Evolutionary conservation across 1,140 invertebrate genomes (phyloP), one percentile per base, ranked within the genome.

Genomic region (Periplaneta americana): DNA sequence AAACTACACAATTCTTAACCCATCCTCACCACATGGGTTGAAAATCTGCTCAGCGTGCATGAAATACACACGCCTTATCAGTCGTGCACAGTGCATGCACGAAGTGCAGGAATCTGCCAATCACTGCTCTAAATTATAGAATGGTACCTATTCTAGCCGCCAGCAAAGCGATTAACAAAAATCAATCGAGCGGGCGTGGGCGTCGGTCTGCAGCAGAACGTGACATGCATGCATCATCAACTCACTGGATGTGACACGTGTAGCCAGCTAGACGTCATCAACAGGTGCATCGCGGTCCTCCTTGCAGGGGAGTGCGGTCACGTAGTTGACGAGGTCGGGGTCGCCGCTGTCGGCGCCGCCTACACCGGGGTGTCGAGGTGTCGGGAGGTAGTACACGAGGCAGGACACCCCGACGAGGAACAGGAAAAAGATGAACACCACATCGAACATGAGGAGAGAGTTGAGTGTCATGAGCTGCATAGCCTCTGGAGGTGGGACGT

Each of bases 401-500:
- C 94, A 95, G 82, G 94, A 95, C 81, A 95, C 93, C 74, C 93
- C 94, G 84, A 95, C 92, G 85, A 95, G 92, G 88, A 95, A 95
- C 85, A 95, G 90, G 88, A 95, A 95, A 89, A 95, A 95, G 88
- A 95, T 90, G 90, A 95, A 95, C 87, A 95, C 94, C 86, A 95
- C 91, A 89, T 95, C 94, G 91, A 95, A 95, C 94, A 95, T 95
- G 89, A 95, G 92, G 86, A 95, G 91, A 84, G 94, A 95, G 89
- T 95, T 95, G 88, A 95, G 91, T 90, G 93, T 94, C 92, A 95
- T 90, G 86, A 95, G 90, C 91, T 93, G 94, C 94, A 95, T 95
- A 86, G 86, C 89, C 2, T 22, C 34, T 31, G 2, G 35, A 79
- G 22, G 28, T 22, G 37, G 79, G 34, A 37, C 79, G 34, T 39